Percentiles rank a stretch among this genome's conserved stretches.
Evolutionary conservation across 1,140 invertebrate genomes (phyloP).

Genomic region (Lordiphosa mommai): DNA sequence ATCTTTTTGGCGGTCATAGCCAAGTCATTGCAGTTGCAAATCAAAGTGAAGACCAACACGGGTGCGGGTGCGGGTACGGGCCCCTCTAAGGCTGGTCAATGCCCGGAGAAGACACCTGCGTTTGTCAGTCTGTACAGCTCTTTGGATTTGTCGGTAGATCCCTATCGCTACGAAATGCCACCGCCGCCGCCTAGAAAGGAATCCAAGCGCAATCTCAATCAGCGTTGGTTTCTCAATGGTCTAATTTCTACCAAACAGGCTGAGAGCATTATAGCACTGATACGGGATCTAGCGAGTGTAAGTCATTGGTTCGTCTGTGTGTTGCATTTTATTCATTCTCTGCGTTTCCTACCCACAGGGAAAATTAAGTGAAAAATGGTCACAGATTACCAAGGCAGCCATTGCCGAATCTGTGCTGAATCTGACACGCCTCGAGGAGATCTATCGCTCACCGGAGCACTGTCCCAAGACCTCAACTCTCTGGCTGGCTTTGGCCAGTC

Average conservation of each 20-base stretch:
- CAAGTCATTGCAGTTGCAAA: constrained; percentile 92
- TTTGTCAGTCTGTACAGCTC: constrained; percentile 74
- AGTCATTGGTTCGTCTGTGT: constrained; percentile 62
- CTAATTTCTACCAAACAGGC: constrained; percentile 90
- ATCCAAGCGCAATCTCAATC: constrained; percentile 69
- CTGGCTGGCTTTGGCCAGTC: constrained; percentile 95
- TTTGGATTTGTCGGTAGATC: constrained; percentile 73
- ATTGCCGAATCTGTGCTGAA: constrained; percentile 94
- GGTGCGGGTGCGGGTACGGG: background rate
- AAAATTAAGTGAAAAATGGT: constrained; percentile 92
- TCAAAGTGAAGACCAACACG: constrained; percentile 86
- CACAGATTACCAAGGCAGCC: constrained; percentile 91
- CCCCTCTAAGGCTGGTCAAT: constrained; percentile 34
- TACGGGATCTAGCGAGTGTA: constrained; percentile 95
- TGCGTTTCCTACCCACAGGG: too few species aligned
- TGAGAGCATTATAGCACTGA: constrained; percentile 91
- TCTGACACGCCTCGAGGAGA: constrained; percentile 90
- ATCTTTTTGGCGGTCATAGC: constrained; percentile 93
- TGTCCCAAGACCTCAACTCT: constrained; percentile 91
- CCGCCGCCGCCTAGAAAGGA: constrained; percentile 29
- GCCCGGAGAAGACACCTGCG: constrained; percentile 60
- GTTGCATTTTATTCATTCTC: background rate
- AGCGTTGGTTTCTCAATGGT: constrained; percentile 93
- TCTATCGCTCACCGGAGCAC: constrained; percentile 85
- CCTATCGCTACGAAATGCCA: constrained; percentile 58